Percentiles rank a stretch among this genome's conserved stretches.
Evolutionary conservation across 2,797 vertebrate genomes (phyloP).

Genomic region (Oreonectes daqikongensis): DNA sequence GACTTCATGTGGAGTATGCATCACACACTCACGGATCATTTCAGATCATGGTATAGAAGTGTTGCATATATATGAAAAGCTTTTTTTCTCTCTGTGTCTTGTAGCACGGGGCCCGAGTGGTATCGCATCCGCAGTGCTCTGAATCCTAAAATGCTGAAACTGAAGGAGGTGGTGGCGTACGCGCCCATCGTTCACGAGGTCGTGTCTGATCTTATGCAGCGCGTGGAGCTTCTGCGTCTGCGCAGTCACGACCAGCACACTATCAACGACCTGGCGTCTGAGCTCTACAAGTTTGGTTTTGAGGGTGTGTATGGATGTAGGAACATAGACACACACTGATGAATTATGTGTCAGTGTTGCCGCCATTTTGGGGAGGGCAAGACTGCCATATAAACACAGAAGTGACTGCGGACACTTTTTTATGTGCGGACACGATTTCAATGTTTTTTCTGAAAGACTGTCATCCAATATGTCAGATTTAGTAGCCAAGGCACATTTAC

Average conservation of each 20-base stretch:
- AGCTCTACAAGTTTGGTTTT: slow-evolving; percentile 82
- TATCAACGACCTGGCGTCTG: slow-evolving; percentile 65
- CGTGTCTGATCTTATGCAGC: slow-evolving; percentile 73
- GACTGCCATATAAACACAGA: too few species aligned
- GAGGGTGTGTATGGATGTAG: slow-evolving; percentile 69
- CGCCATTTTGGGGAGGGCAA: too few species aligned
- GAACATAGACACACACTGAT: neutral
- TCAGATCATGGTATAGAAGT: neutral
- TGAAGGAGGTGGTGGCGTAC: slow-evolving; percentile 65
- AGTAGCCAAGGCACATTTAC: too few species aligned
- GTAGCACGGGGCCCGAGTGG: slow-evolving; percentile 73
- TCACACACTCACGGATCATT: neutral
- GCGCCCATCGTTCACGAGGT: slow-evolving; percentile 71
- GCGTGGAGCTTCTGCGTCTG: slow-evolving; percentile 68
- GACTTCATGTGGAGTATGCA: slow-evolving; percentile 77
- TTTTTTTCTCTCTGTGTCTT: neutral
- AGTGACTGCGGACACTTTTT: too few species aligned
- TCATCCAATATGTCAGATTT: too few species aligned
- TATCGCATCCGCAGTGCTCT: slow-evolving; percentile 72
- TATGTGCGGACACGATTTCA: too few species aligned
- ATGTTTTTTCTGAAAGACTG: too few species aligned
- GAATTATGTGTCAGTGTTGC: too few species aligned
- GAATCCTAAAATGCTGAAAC: slow-evolving; percentile 78
- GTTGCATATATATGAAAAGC: neutral
- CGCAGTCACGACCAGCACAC: slow-evolving; percentile 67